These are phyloP conservation scores for Eclectus roratus DNA, from an alignment of 2,113 vertebrate genomes.

Conservation along the genomic window DNA sequence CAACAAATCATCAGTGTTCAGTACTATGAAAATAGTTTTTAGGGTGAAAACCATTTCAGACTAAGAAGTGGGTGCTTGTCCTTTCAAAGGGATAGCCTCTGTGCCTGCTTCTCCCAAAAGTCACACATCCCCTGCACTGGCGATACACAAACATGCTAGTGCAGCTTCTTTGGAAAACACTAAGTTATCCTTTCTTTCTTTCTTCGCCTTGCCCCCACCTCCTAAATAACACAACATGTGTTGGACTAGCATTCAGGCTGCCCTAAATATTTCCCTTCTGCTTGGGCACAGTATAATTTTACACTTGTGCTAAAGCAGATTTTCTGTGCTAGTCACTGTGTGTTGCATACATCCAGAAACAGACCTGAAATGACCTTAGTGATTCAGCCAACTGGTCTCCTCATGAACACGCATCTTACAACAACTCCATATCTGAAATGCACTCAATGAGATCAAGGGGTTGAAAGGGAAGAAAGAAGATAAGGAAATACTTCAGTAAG, in stretches of 20 bases:
- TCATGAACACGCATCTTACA: background rate
- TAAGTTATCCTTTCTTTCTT: background rate
- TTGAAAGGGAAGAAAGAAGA: background rate
- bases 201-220: background rate
- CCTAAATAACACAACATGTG: background rate
- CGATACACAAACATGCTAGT: background rate
- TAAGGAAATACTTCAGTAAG: background rate
- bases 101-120: background rate
- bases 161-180: background rate
- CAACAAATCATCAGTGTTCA: background rate
- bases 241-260: background rate
- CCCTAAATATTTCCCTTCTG: background rate
- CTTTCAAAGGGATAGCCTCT: background rate
- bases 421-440: background rate
- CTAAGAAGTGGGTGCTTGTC: background rate
- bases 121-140: background rate
- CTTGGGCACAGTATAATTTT: background rate
- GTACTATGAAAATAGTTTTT: background rate
- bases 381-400: background rate
- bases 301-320: background rate
- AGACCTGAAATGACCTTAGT: background rate
- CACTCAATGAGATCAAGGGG: background rate
- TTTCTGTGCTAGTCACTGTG: background rate
- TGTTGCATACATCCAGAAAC: background rate
- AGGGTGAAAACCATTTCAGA: background rate